Evolutionary conservation across 2,113 vertebrate genomes (phyloP).

Genomic region (Ptilonorhynchus violaceus): DNA sequence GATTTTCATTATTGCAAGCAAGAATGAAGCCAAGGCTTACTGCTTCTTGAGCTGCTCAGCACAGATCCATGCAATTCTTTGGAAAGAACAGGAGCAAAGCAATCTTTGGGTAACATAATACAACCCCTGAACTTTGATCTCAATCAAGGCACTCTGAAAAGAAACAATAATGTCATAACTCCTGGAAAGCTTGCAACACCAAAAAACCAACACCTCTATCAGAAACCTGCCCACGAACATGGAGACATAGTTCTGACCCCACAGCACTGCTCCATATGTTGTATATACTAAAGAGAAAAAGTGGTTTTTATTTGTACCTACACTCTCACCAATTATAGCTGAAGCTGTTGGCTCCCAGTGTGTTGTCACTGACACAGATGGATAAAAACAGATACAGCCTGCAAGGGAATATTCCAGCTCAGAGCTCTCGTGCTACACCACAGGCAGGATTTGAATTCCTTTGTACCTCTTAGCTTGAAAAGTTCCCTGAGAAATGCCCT

Average conservation of each 20-base stretch:
- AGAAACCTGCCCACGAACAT: neutral
- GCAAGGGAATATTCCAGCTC: neutral
- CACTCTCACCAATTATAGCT: neutral
- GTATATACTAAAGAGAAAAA: constrained; percentile 14
- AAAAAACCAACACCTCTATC: neutral
- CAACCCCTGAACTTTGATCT: constrained; percentile 11
- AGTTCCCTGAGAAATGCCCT: neutral
- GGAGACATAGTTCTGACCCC: neutral
- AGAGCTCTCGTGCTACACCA: neutral
- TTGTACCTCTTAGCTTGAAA: neutral
- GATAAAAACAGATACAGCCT: neutral
- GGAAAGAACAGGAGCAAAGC: neutral
- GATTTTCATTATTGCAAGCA: neutral
- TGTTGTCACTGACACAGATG: constrained; percentile 2
- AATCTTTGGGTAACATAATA: neutral
- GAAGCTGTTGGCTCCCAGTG: neutral
- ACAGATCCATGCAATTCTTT: neutral
- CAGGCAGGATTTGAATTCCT: neutral
- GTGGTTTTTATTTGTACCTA: constrained; percentile 16
- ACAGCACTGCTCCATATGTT: neutral
- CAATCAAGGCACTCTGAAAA: neutral
- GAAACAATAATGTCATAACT: constrained; percentile 2
- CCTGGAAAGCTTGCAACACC: neutral
- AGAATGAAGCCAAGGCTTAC: neutral
- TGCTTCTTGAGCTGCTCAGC: neutral